Conservation (phyloP, 1,140 invertebrate species). For the Nomia melanderi region DNA sequence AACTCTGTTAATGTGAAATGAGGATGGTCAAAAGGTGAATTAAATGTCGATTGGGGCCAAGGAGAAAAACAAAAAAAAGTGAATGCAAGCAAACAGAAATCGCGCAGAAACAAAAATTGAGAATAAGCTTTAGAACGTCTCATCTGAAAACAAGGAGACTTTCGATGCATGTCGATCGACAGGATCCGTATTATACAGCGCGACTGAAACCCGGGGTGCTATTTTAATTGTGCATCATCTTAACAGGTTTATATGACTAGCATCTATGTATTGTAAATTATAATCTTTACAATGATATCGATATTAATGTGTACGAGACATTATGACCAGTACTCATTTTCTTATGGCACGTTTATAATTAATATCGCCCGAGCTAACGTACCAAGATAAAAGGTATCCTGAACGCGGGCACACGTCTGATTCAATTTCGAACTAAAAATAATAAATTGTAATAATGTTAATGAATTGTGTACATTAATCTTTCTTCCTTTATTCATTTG, state of each 20-base stretch:
- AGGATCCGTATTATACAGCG: constrained; percentile 61
- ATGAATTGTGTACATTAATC: constrained; percentile 35
- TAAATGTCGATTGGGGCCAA: constrained; percentile 71
- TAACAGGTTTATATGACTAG: constrained; percentile 77
- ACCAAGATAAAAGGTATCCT: constrained; percentile 68
- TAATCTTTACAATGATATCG: constrained; percentile 78
- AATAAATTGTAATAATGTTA: constrained; percentile 73
- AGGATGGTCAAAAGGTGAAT: constrained; percentile 56
- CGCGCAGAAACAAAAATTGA: constrained; percentile 33
- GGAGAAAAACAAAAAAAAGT: constrained; percentile 54
- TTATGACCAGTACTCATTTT: constrained; percentile 78
- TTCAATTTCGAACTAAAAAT: constrained; percentile 71
- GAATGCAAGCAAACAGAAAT: constrained; percentile 16
- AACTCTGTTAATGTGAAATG: constrained; percentile 57
- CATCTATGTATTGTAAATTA: constrained; percentile 81
- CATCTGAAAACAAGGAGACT: constrained; percentile 23
- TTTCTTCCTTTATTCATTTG: constrained; percentile 38
- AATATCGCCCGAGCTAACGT: constrained; percentile 72
- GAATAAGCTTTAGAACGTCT: constrained; percentile 36
- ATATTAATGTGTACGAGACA: constrained; percentile 78
- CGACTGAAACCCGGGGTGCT: constrained; percentile 75
- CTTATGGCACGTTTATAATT: constrained; percentile 80
- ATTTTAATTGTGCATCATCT: constrained; percentile 77
- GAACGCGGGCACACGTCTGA: constrained; percentile 62
- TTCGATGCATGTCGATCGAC: constrained; percentile 50